A percentile compares a stretch with the other conserved stretches of the same genome.
phyloP scores from a whole-genome alignment of 2,113 vertebrate genomes.

The Scomber colias region DNA sequence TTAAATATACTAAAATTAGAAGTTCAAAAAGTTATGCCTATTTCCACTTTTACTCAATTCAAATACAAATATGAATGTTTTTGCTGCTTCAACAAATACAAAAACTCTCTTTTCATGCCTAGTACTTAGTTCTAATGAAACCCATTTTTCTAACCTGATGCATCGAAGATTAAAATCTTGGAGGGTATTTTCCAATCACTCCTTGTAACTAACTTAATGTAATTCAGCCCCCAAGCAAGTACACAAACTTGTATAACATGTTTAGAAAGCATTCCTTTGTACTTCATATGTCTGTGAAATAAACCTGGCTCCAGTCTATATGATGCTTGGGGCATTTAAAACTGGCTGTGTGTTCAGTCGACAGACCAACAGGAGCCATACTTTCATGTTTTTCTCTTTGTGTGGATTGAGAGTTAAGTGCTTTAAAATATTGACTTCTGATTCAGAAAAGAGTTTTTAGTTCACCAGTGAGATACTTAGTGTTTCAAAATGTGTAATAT shows the following conservation, averaged over 20 bases:
- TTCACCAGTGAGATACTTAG: neutral
- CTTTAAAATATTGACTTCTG: neutral
- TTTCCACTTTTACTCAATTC: no score
- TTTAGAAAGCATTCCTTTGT: constrained; percentile 39
- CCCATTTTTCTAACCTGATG: no score
- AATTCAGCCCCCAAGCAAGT: constrained; percentile 42
- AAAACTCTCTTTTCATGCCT: no score
- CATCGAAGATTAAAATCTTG: no score
- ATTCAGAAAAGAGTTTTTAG: neutral
- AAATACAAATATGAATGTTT: no score
- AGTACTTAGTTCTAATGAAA: no score
- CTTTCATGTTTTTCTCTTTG: constrained; percentile 10
- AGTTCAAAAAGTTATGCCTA: no score
- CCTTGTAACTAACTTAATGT: constrained; percentile 36
- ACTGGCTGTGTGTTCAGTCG: constrained; percentile 60
- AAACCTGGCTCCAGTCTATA: constrained; percentile 29
- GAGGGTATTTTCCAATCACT: constrained; percentile 6
- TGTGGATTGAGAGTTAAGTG: neutral
- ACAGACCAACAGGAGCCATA: constrained; percentile 42
- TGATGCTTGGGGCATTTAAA: constrained; percentile 66
- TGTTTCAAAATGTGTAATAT: neutral
- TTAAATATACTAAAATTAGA: no score
- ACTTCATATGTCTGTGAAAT: neutral
- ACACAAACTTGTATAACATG: constrained; percentile 45
- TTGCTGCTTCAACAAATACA: no score